Percentiles rank a stretch among this genome's conserved stretches.
phyloP scores from a whole-genome alignment of 2,797 vertebrate species.

The Thripadectes ignobilis region DNA sequence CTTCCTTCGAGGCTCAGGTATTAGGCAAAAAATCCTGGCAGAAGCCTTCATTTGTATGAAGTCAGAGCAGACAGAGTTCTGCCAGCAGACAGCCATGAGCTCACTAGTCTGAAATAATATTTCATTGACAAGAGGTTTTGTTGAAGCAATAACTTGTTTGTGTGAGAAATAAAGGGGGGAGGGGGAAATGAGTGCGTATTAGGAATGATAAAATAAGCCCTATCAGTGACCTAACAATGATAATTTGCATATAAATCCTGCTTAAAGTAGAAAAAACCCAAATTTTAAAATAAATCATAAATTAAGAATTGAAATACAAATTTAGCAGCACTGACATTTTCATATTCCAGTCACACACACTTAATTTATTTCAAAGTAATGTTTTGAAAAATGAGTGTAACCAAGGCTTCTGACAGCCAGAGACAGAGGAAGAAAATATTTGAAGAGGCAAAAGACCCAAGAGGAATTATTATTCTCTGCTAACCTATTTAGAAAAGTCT shows the following conservation, averaged over 20 bases:
- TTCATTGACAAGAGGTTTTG: slow-evolving; percentile 41
- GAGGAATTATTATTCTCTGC: slow-evolving; percentile 20
- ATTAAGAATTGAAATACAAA: background rate
- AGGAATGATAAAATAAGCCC: background rate
- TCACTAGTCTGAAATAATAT: slow-evolving; percentile 76
- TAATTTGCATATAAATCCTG: background rate
- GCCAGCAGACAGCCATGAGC: slow-evolving; percentile 80
- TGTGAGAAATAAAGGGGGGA: background rate
- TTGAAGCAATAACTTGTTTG: slow-evolving; percentile 43
- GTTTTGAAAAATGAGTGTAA: slow-evolving; percentile 32
- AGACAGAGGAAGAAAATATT: background rate
- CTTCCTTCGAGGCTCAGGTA: slow-evolving; percentile 43
- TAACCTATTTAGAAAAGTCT: background rate
- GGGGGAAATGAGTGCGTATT: accelerated
- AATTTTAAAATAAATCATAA: background rate
- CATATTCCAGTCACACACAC: slow-evolving; percentile 1
- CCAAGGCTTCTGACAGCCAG: background rate
- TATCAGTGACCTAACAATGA: background rate
- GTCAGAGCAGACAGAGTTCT: slow-evolving; percentile 32
- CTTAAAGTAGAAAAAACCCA: background rate
- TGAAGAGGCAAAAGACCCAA: background rate
- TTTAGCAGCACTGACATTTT: slow-evolving; percentile 32
- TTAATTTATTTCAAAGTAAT: background rate
- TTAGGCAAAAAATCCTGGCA: slow-evolving; percentile 70
- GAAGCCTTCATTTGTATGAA: slow-evolving; percentile 53